Percentiles rank a stretch among this genome's conserved stretches.
These are phyloP conservation scores for Cydia splendana DNA, from an alignment of 1,140 invertebrate genomes.

Conservation along the genomic window DNA sequence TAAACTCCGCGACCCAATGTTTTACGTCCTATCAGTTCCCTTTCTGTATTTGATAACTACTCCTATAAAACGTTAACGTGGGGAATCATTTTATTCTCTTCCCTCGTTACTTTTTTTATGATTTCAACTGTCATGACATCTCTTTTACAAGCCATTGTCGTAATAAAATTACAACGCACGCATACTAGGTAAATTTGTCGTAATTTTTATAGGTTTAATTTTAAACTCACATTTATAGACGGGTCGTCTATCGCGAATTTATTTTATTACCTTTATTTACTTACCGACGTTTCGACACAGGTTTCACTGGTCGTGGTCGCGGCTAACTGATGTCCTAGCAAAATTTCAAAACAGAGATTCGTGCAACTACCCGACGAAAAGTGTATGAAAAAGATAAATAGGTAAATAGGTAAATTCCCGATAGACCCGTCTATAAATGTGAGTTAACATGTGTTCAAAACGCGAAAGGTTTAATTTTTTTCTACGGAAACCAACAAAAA, in stretches of 20 bases:
- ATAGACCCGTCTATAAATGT: too few species aligned
- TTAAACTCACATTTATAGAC: too few species aligned
- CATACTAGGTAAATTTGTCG: background rate
- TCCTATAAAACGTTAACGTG: constrained; percentile 9
- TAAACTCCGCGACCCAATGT: constrained; percentile 47
- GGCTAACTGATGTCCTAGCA: too few species aligned
- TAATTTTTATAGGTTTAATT: background rate
- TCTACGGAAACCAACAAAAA: constrained; percentile 4
- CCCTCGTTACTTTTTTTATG: constrained; percentile 24
- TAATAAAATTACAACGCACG: background rate
- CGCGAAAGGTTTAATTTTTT: background rate
- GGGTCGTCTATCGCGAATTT: too few species aligned
- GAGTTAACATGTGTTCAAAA: too few species aligned
- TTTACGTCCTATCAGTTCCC: constrained; percentile 27
- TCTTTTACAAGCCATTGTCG: constrained; percentile 10
- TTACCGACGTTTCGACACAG: too few species aligned
- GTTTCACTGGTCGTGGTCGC: too few species aligned
- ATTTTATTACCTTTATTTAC: too few species aligned
- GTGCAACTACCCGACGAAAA: too few species aligned
- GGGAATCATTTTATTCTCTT: constrained; percentile 22
- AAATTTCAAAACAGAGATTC: too few species aligned
- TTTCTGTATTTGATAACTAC: constrained; percentile 23
- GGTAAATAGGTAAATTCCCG: too few species aligned
- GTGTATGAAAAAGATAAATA: too few species aligned
- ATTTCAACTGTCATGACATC: background rate